These are phyloP conservation scores for Cephus pygmeus DNA, from an alignment of 2,888 invertebrate species.

Conservation along the genomic window DNA sequence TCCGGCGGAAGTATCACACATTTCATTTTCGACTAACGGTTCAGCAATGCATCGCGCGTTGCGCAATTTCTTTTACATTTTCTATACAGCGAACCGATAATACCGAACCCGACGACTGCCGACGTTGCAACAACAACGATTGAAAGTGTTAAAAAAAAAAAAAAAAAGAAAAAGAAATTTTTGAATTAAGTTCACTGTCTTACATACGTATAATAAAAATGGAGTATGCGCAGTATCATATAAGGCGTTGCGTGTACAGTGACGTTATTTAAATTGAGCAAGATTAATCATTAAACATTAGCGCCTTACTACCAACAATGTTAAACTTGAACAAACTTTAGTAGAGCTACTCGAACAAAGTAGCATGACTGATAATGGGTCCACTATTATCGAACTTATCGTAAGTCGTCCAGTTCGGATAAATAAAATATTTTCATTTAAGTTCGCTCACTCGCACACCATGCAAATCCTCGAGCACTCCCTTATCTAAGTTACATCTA, in stretches of 20 bases:
- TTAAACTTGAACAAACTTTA: background rate
- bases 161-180: background rate
- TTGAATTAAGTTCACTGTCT: background rate
- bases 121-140: background rate
- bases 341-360: background rate
- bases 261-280: background rate
- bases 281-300: background rate
- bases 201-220: background rate
- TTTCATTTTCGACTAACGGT: background rate
- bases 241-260: background rate
- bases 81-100: background rate
- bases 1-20: background rate
- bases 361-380: background rate
- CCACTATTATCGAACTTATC: background rate
- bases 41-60: background rate
- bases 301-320: background rate
- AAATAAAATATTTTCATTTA: background rate
- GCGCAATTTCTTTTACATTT: background rate
- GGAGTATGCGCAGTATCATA: background rate
- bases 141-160: background rate
- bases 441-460: background rate
- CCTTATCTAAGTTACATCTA: slow-evolving; percentile 13
- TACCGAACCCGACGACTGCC: background rate
- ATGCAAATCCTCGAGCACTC: slow-evolving; percentile 4
- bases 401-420: background rate